Conservation (phyloP, 1,140 invertebrate species). For the Aphaenogaster floridana region DNA sequence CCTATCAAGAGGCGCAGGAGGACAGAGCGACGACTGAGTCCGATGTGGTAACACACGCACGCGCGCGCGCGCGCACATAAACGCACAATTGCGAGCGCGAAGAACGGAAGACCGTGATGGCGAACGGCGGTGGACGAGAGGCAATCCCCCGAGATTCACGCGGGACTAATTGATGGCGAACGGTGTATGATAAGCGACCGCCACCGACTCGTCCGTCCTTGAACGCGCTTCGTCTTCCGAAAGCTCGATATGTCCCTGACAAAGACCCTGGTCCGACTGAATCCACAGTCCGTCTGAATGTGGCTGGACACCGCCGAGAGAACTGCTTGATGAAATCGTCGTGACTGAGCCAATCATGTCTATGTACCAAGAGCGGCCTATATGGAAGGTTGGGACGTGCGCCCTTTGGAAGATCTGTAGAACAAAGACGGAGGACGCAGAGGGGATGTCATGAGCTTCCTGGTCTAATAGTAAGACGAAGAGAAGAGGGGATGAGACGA, state of each 20-base stretch:
- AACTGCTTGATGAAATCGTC: background rate
- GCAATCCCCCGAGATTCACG: background rate
- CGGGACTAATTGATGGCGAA: background rate
- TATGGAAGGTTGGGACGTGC: too few relatives aligned
- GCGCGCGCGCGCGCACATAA: background rate
- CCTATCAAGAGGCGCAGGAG: background rate
- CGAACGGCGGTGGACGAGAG: background rate
- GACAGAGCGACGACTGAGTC: background rate
- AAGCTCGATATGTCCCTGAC: background rate
- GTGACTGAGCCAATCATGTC: conserved; percentile 1
- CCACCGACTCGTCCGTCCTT: background rate
- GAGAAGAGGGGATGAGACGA: too few relatives aligned
- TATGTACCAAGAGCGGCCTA: too few relatives aligned
- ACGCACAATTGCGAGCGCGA: background rate
- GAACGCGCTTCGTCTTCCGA: background rate
- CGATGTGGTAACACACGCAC: background rate
- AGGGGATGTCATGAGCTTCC: too few relatives aligned
- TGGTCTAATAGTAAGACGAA: too few relatives aligned
- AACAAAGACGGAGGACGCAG: background rate
- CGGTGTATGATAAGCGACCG: background rate
- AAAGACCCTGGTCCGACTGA: background rate
- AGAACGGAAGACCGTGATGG: conserved; percentile 3
- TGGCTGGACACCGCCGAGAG: background rate
- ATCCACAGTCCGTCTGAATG: background rate
- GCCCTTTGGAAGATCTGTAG: background rate